Evolutionary conservation across 2,113 vertebrate genomes (phyloP).

Genomic region (Pholis gunnellus): DNA sequence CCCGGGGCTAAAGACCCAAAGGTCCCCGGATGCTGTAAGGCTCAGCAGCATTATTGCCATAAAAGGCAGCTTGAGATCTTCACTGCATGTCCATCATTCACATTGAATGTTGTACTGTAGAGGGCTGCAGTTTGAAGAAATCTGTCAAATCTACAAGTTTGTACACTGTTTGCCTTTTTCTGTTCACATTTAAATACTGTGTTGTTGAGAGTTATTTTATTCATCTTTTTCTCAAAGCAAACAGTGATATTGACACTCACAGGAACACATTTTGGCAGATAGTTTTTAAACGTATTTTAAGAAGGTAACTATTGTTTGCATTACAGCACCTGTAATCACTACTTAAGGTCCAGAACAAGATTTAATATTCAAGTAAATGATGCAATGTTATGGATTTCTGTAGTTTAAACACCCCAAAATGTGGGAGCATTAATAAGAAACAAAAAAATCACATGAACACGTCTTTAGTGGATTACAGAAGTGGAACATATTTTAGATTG

Average conservation of each 20-base stretch:
- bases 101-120: constrained; percentile 26
- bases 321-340: not conserved
- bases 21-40: constrained; percentile 60
- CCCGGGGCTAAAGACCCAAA: constrained; percentile 37
- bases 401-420: too few relatives aligned
- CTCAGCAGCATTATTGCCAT: constrained; percentile 73
- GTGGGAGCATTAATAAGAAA: not conserved
- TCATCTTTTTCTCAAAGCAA: not conserved
- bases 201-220: not conserved
- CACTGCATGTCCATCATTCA: constrained; percentile 46
- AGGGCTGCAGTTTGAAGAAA: not conserved
- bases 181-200: not conserved
- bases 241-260: not conserved
- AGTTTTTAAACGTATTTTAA: not conserved
- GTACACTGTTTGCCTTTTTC: not conserved
- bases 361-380: not conserved
- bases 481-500: not conserved
- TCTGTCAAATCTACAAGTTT: too few relatives aligned
- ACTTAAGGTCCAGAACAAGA: not conserved
- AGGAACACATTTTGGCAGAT: not conserved
- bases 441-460: not conserved
- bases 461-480: not conserved
- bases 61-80: constrained; percentile 76
- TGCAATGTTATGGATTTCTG: not conserved
- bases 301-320: not conserved